phyloP scores from a whole-genome alignment of 2,797 vertebrate species.

The Neosilurus hyrtlii region DNA sequence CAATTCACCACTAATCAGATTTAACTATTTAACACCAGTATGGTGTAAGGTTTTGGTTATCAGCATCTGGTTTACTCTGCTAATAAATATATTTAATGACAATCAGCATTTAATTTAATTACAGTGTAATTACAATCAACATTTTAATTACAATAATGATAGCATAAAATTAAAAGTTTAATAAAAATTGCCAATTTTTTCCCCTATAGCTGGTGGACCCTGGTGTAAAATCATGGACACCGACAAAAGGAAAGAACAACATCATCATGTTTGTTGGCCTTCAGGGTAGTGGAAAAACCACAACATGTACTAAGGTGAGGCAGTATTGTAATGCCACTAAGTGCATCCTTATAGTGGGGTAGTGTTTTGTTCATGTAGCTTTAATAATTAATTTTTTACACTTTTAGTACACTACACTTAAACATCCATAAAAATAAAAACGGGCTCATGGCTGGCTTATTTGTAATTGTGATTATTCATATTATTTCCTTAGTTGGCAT shows the following conservation, averaged over 20 bases:
- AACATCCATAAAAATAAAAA: too few relatives aligned
- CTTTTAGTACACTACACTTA: too few relatives aligned
- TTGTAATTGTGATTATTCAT: slow-evolving; percentile 4
- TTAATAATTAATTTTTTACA: neutral
- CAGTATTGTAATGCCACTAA: neutral
- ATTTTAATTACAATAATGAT: neutral
- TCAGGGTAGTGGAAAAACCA: slow-evolving; percentile 97
- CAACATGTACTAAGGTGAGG: slow-evolving; percentile 94
- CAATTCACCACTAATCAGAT: neutral
- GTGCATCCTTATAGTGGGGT: neutral
- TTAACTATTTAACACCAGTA: neutral
- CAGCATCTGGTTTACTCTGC: neutral
- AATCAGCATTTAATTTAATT: too few relatives aligned
- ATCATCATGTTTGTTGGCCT: slow-evolving; percentile 99
- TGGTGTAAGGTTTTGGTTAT: neutral
- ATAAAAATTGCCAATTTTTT: neutral
- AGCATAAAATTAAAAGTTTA: neutral
- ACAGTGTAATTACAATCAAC: neutral
- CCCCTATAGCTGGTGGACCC: slow-evolving; percentile 89
- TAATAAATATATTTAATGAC: neutral
- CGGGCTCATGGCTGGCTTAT: too few relatives aligned
- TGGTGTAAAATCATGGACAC: slow-evolving; percentile 98
- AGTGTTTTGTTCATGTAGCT: neutral
- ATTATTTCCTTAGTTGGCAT: slow-evolving; percentile 82
- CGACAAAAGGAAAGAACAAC: slow-evolving; percentile 97